These are phyloP conservation scores for Musca vetustissima DNA, from an alignment of 1,140 invertebrate genomes.

Conservation along the genomic window DNA sequence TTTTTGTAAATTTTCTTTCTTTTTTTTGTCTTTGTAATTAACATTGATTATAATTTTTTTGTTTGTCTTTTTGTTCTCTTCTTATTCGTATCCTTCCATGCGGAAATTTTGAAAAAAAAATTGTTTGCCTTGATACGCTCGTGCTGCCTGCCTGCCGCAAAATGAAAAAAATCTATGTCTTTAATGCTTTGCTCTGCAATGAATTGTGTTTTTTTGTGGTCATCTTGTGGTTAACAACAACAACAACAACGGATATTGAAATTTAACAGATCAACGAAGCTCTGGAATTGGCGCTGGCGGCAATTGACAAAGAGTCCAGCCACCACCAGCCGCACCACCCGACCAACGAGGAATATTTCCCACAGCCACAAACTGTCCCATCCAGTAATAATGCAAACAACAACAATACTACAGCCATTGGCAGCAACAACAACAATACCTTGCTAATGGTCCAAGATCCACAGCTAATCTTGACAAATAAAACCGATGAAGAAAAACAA, in stretches of 20 bases:
- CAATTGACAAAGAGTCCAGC: constrained; percentile 59
- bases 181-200: too few species aligned
- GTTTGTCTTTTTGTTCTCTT: background rate
- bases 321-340: constrained; percentile 24
- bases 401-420: constrained; percentile 30
- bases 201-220: too few species aligned
- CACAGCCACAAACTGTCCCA: constrained; percentile 25
- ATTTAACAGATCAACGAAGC: constrained; percentile 61
- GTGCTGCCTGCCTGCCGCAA: too few species aligned
- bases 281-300: constrained; percentile 63
- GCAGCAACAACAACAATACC: background rate
- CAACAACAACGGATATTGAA: background rate
- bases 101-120: too few species aligned
- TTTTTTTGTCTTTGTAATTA: background rate
- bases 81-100: too few species aligned
- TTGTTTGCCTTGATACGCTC: too few species aligned
- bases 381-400: constrained; percentile 8
- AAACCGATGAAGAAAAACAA: constrained; percentile 27
- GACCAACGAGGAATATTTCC: too few species aligned
- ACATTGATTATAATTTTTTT: background rate
- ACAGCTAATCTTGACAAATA: constrained; percentile 13
- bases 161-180: too few species aligned
- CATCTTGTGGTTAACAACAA: background rate
- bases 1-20: background rate
- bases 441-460: background rate